A percentile compares a stretch with the other conserved stretches of the same genome.
Conservation (phyloP, 2,113 vertebrate genomes). For the Boulengeromyrus knoepffleri region DNA sequence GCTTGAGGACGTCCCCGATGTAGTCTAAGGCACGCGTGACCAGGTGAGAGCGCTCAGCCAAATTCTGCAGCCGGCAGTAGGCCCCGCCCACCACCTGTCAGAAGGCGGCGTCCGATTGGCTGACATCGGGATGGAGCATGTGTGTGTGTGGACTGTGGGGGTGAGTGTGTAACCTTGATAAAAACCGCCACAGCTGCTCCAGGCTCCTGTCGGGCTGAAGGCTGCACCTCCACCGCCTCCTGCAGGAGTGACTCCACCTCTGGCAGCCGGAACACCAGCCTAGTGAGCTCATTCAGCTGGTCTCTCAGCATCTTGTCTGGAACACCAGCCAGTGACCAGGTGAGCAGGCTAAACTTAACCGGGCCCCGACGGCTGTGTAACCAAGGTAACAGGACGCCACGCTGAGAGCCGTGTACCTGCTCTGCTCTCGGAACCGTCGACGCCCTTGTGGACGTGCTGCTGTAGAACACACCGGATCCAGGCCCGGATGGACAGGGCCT, state of each 20-base stretch:
- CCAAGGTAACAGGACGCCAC: not conserved
- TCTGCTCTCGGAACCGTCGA: constrained; percentile 50
- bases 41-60: constrained; percentile 80
- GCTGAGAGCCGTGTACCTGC: constrained; percentile 39
- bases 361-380: not conserved
- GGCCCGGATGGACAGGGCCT: constrained; percentile 76
- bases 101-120: constrained; percentile 37
- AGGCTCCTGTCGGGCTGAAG: constrained; percentile 60
- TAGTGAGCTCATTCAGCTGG: constrained; percentile 82
- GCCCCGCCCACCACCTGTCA: constrained; percentile 74
- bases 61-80: constrained; percentile 69
- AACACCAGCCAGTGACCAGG: constrained; percentile 8
- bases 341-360: not conserved
- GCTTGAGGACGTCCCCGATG: constrained; percentile 84
- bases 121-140: not conserved
- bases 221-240: constrained; percentile 53
- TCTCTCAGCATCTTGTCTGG: constrained; percentile 68
- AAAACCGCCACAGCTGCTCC: constrained; percentile 70
- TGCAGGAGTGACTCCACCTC: constrained; percentile 77
- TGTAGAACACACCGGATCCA: constrained; percentile 92
- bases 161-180: constrained; percentile 74
- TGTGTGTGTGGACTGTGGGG: not conserved
- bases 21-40: constrained; percentile 78
- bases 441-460: constrained; percentile 74
- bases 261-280: constrained; percentile 76